phyloP scores from a whole-genome alignment of 2,888 invertebrate genomes.

The Zonitis immaculata region DNA sequence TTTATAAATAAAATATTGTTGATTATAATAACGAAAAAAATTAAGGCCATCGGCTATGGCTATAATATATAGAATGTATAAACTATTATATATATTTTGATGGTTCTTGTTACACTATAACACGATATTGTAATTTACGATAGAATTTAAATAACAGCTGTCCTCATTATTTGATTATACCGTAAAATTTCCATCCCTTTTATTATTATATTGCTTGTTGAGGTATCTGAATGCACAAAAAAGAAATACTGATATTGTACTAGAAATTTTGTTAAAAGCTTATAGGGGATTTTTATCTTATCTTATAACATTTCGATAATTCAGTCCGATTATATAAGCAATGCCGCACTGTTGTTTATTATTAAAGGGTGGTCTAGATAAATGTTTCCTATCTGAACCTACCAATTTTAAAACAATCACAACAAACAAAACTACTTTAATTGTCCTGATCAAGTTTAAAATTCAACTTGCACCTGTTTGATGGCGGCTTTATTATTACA shows the following conservation, averaged over 20 bases:
- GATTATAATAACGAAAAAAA: neutral
- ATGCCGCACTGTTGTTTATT: neutral
- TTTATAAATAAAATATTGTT: neutral
- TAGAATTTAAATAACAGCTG: neutral
- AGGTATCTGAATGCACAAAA: too few species aligned
- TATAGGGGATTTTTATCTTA: neutral
- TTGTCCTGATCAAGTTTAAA: neutral
- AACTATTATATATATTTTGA: neutral
- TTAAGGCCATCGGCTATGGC: neutral
- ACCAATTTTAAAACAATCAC: neutral
- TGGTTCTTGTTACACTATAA: neutral
- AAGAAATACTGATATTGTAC: neutral
- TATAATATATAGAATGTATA: neutral
- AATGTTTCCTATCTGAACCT: neutral
- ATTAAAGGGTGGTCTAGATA: neutral
- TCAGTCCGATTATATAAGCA: neutral
- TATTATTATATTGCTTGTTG: too few species aligned
- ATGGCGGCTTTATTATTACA: neutral
- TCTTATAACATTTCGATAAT: neutral
- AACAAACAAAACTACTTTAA: neutral
- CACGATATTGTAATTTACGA: slow-evolving; percentile 1
- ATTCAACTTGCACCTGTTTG: neutral
- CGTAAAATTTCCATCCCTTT: neutral
- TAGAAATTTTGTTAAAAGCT: neutral
- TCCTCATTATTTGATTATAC: neutral